Evolutionary conservation across 2,888 invertebrate species (phyloP), one percentile per base, ranked within the genome.

Genomic region (Eudemis profundana): DNA sequence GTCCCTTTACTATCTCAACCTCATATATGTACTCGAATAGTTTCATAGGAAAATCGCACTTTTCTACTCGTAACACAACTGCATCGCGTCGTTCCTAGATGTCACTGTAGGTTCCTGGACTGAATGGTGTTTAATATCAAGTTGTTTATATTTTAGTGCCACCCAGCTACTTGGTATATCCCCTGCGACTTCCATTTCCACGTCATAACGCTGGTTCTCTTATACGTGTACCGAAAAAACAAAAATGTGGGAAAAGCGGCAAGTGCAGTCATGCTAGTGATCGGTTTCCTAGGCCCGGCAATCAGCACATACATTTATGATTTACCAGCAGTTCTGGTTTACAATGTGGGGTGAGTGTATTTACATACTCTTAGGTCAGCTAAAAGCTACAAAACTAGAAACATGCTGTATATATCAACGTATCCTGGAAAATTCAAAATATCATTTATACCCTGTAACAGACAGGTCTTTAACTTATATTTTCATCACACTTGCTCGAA

Each of bases 151-250:
- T 51, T 59, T 14, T 51, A 64, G 64, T 64, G 64, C 36, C 40
- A 59, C 12, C 44, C 44, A 23, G 23, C 36, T 4, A 44, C 50
- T 4, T 64, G 64, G 64, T 57, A 44, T 15, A 51, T 64, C 3
- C 44, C 50, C 10, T 59, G 64, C 12, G 64, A 64, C 14, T 64
- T 64, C 44, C 64, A 64, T 14, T 44, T 64, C n/a, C 42, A 64
- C 44, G 51, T 46, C 8, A 51, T 59, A 1, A 59, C 64, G n/a
- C 21, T 64, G 44, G 44, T 46, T 2, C 64, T 64, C 5, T 36
- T 64, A 10, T 64, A 64, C 27, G 8, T 64, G 12, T 64, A 64
- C 19, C 50, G 64, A 15, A 57, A 59, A 19, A 44, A 64, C 27
- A 42, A 44, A 5, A 10, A 17, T 0, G 7, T 15, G 4, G 64